Base-by-base conservation (phyloP, 2,797 vertebrate species). In the Monodelphis domestica region DNA sequence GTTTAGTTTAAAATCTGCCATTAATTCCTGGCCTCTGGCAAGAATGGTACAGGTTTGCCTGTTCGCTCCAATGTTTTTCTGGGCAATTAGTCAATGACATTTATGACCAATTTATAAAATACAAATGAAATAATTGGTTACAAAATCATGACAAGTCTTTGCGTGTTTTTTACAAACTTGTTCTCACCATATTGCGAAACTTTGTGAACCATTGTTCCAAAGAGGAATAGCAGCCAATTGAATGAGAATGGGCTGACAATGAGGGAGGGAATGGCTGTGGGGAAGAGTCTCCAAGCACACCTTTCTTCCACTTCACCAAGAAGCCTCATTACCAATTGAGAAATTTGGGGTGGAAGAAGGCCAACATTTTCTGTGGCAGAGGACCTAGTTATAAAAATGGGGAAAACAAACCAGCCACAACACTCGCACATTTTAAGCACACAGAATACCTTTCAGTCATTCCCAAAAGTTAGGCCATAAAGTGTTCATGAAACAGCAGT, bases 101-200 rank as follows among this genome's bases (percentile, higher is more conserved):
- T 96, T 94, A 96, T 94, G 96, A 95, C 56, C 63, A 10, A 94
- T 96, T 95, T 96, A 97, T 98, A 97, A 96, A 97, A 95, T 84
- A 94, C 97, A 97, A 97, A 96, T 97, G 96, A 96, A 97, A 94
- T 93, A 96, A 92, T 96, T 97, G 56, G 94, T 94, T 96, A 93
- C 93, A 78, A 91, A 97, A 96, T 94, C 95, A 30, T 7, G 0
- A 12, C 54, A 53, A 91, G 63, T 63, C 97, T 96, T 91, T 84
- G 10, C 95, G 15, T 89, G 92, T 92, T 91, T 94, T 89, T 78
- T 94, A 0, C 94, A 94, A 95, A 96, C 56, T 53, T 95, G 54
- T 96, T 93, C 90, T 95, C 94, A 91, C 53, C 70, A 89, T 52
- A 92, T 91, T 87, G 93, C 95, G 96, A 96, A 96, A 78, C 87